Evolutionary conservation across 2,888 invertebrate species (phyloP), one percentile per base, ranked within the genome.

Genomic region (Crepidodera aurea): DNA sequence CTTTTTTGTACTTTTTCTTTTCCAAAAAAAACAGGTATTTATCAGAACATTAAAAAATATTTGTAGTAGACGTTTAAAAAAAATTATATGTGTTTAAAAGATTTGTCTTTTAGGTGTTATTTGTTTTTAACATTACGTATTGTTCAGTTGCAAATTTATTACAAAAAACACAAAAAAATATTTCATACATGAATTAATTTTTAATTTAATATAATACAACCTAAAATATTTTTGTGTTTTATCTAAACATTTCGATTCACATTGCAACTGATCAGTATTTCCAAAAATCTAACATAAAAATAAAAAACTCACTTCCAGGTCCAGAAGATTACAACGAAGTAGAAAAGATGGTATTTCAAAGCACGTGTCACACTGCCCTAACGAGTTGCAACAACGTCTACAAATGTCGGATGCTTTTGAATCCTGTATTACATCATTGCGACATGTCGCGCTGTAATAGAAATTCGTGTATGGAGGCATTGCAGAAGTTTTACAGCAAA

Each of bases 321-420:
- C 72, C 76, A 42, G 76, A 78, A 82, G 83, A 79, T 81, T 82
- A 80, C 82, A 85, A 79, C 82, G 84, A 83, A 82, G 83, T 83
- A 82, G 73, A 73, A 59, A 74, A 71, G 63, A 82, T 83, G 51
- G 70, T 74, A 51, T 75, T 75, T 60, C 72, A 93, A 82, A 93
- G 93, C 75, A 94, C 94, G 72, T 94, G 95, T 82, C 93, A 94
- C 82, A 87, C 90, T 71, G 94, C 94, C 48, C 83, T 92, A 83
- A 90, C 90, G 77, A 86, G 89, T 64, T 92, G 90, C 83, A 92
- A 92, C 82, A 91, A 90, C 81, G 90, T 94, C 83, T 86, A 87
- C 74, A 89, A 89, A 77, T 94, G 94, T 79, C 88, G 89, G 78
- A 84, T 86, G 72, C 87, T 92, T 59, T 83, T 94, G 75, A 90